Percentiles rank a stretch among this genome's conserved stretches.
Conservation (phyloP, 2,888 invertebrate genomes). For the Iselma pallidipennis region DNA sequence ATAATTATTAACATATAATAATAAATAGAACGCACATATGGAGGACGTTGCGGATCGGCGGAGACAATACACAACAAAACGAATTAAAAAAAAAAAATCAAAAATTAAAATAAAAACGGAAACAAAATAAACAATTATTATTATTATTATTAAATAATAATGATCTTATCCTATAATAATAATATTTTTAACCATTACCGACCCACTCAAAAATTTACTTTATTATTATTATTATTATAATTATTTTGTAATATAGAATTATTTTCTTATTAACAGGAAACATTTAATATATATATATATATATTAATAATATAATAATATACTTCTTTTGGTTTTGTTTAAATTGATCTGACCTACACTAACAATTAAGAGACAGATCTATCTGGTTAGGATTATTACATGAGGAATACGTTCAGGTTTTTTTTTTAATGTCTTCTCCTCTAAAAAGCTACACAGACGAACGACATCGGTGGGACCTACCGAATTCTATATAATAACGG, state of each 20-base stretch:
- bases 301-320: neutral
- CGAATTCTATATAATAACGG: neutral
- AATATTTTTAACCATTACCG: no score
- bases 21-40: conserved; percentile 51
- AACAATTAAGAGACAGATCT: conserved; percentile 56
- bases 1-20: conserved; percentile 50
- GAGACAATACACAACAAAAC: neutral
- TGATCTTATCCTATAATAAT: no score
- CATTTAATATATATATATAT: conserved; percentile 58
- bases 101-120: neutral
- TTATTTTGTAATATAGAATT: conserved; percentile 54
- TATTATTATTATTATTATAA: no score
- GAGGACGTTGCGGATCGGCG: conserved; percentile 32
- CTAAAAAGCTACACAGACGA: conserved; percentile 53
- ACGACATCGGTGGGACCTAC: conserved; percentile 31
- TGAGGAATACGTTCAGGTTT: conserved; percentile 53
- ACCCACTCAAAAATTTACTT: no score
- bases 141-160: no score
- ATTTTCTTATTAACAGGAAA: conserved; percentile 58
- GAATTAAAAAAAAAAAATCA: neutral
- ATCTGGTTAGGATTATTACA: conserved; percentile 49
- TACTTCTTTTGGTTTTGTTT: conserved; percentile 37
- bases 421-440: conserved; percentile 15
- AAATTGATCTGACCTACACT: conserved; percentile 55
- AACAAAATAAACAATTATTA: no score